Percentiles rank a stretch among this genome's conserved stretches.
These are phyloP conservation scores for Tenthredo scrophulariae DNA, from an alignment of 2,888 invertebrate genomes.

Conservation along the genomic window DNA sequence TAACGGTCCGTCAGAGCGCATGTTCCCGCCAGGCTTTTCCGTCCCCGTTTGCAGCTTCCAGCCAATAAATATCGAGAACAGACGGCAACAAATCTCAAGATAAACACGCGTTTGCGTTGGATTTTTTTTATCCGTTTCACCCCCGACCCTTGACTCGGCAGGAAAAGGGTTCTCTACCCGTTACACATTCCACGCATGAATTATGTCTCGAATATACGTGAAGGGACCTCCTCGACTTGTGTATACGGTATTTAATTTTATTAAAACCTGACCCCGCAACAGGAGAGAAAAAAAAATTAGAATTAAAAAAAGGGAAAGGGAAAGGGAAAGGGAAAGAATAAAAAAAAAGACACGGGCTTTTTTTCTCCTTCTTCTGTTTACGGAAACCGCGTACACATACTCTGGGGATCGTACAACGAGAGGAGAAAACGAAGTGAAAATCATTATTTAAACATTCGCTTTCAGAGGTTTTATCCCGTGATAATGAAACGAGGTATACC, in stretches of 20 bases:
- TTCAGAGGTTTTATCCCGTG: not conserved
- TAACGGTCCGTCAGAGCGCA: conserved; percentile 71
- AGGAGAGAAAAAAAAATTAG: not conserved
- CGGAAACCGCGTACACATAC: conserved; percentile 21
- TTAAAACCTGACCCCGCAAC: conserved; percentile 56
- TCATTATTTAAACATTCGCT: conserved; percentile 32
- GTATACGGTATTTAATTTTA: conserved; percentile 71
- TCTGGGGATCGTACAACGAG: conserved; percentile 12
- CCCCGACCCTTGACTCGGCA: conserved; percentile 50
- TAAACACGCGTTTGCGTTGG: conserved; percentile 70
- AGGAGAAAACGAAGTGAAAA: conserved; percentile 19
- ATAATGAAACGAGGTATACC: conserved; percentile 11
- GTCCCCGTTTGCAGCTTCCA: conserved; percentile 45
- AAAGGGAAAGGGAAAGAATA: not conserved
- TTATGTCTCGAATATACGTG: conserved; percentile 69
- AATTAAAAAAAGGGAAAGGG: not conserved
- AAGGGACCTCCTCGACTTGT: conserved; percentile 62
- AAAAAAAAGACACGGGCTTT: not conserved
- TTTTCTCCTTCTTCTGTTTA: conserved; percentile 43
- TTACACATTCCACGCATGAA: conserved; percentile 73
- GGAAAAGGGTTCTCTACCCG: conserved; percentile 64
- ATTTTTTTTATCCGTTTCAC: conserved; percentile 60
- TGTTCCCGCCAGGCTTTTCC: conserved; percentile 21
- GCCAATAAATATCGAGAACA: conserved; percentile 74
- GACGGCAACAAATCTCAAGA: conserved; percentile 75